Base-by-base conservation (phyloP, 2,888 invertebrate species). In the Strigamia maritima region DNA sequence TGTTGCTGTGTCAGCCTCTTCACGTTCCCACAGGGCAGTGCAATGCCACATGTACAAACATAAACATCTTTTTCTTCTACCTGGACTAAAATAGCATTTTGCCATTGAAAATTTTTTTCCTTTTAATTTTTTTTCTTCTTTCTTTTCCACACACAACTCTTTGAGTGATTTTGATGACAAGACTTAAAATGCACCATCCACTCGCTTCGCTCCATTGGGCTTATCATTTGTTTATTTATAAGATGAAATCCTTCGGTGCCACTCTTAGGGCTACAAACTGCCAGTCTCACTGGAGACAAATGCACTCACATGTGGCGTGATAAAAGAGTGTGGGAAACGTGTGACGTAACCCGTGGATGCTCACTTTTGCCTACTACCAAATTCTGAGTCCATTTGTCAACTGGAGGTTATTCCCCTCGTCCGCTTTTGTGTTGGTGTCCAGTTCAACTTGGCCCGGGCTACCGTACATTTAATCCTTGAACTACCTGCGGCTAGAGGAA, bases 161-260 rank as follows among this genome's bases (percentile, higher is more conserved):
- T 44, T 44, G 40, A 44, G 40, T 49, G 40, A 44, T 2, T 49
- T 19, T 54, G 54, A 54, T 54, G 54, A 54, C 54, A 54, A 54
- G 54, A 54, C 2, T 54, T 54, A 19, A 54, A 54, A 54, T 12
- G 16, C 44, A 44, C 14, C 44, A 44, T 44, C 44, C 44, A 44
- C 44, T 44, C 54, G 49, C 8, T 19, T 0, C 54, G 22, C 54
- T 19, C 54, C 22, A 19, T 22, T 54, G 19, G 54, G 2, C 70
- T 70, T 70, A 70, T 70, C 70, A 70, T 70, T 70, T 70, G 70
- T 70, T 70, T 70, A 70, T 70, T 70, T 70, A 70, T 28, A 54
- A 54, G 16, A 54, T 19, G 19, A 19, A 54, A 70, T 70, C 28
- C 28, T 70, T 70, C 70, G 70, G 28, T 70, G 70, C 70, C 70